These are phyloP conservation scores for Autographa gamma DNA, from an alignment of 2,888 invertebrate genomes.

Conservation along the genomic window DNA sequence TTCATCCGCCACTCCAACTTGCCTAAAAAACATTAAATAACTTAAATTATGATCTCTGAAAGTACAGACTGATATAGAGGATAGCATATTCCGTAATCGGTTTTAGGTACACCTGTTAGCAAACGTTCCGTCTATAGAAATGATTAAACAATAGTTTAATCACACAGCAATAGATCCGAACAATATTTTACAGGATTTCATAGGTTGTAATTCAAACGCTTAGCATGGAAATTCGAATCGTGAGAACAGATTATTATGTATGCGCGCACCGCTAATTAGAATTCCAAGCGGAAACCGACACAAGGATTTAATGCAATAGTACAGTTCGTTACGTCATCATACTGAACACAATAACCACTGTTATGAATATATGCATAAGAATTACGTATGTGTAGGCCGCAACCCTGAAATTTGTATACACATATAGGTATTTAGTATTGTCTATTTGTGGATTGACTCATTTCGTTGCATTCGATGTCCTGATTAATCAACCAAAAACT, in stretches of 20 bases:
- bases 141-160: not conserved
- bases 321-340: constrained; percentile 36
- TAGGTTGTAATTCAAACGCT: constrained; percentile 44
- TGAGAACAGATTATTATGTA: constrained; percentile 50
- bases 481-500: too few species aligned
- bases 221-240: constrained; percentile 42
- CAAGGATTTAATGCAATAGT: constrained; percentile 35
- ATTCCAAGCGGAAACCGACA: constrained; percentile 42
- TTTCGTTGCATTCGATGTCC: too few species aligned
- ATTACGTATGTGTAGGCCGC: not conserved
- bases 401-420: not conserved
- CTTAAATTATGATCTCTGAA: too few species aligned
- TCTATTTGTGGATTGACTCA: not conserved
- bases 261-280: constrained; percentile 48
- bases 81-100: too few species aligned
- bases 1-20: too few species aligned
- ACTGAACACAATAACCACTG: constrained; percentile 13
- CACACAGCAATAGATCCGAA: constrained; percentile 9
- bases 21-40: too few species aligned
- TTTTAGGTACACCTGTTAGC: not conserved
- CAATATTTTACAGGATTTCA: constrained; percentile 38
- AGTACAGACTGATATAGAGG: too few species aligned
- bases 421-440: not conserved
- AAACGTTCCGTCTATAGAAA: not conserved
- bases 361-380: constrained; percentile 15